Evolutionary conservation across 1,140 invertebrate genomes (phyloP).

Genomic region (Pogonus chalceus): DNA sequence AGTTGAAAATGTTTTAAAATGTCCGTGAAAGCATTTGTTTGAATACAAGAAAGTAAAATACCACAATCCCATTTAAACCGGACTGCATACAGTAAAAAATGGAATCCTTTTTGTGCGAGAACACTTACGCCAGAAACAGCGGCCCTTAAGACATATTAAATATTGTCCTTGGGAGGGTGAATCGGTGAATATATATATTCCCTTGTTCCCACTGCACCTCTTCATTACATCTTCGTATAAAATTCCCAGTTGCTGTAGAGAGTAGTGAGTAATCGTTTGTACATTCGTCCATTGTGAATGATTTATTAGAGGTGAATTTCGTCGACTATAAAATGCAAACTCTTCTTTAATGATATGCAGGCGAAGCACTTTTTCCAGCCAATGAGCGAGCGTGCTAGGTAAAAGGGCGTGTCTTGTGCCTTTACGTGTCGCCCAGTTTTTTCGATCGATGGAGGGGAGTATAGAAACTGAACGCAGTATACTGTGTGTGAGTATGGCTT

Average conservation of each 20-base stretch:
- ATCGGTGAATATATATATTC: not conserved
- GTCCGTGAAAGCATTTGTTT: constrained; percentile 1
- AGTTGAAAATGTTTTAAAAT: not conserved
- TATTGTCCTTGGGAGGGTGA: not conserved
- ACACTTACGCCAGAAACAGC: not conserved
- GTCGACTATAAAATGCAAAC: constrained; percentile 31
- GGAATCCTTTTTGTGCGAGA: not conserved
- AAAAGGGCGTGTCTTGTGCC: constrained; percentile 19
- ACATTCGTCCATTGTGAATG: constrained; percentile 14
- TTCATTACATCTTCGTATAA: not conserved
- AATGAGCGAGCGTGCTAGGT: constrained; percentile 22
- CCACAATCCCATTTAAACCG: not conserved
- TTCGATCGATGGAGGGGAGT: too few species aligned
- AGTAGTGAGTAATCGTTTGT: too few species aligned
- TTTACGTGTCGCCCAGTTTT: constrained; percentile 17
- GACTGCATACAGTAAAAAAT: too few species aligned
- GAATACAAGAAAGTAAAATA: constrained; percentile 4
- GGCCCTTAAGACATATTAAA: constrained; percentile 5
- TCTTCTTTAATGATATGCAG: constrained; percentile 34
- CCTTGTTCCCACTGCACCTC: not conserved
- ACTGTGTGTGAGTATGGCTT: constrained; percentile 24
- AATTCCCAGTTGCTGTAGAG: not conserved
- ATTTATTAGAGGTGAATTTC: constrained; percentile 33
- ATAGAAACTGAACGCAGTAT: too few species aligned
- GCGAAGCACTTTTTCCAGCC: constrained; percentile 32